Percentiles rank a stretch among this genome's conserved stretches.
Evolutionary conservation across 2,888 invertebrate genomes (phyloP).

Genomic region (Carpatolechia fugitivella): DNA sequence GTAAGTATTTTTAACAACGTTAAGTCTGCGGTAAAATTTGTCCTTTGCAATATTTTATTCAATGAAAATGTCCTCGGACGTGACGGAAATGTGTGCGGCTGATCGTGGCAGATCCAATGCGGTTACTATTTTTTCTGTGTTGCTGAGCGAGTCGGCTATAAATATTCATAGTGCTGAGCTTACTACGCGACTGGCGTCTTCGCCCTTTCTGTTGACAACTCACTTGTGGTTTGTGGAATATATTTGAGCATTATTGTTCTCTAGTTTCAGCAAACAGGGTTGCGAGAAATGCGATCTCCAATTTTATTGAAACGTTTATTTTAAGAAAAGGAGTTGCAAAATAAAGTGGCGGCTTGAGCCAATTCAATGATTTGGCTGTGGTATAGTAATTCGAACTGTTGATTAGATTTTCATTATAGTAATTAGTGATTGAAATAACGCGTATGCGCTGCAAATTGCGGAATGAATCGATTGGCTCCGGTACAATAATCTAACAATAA

Average conservation of each 20-base stretch:
- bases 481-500: no score
- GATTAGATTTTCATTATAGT: neutral
- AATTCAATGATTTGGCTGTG: neutral
- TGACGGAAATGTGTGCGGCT: no score
- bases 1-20: no score
- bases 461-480: neutral
- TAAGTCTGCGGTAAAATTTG: no score
- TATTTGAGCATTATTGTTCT: neutral
- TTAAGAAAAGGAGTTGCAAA: no score
- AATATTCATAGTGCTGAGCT: constrained; percentile 23
- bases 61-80: no score
- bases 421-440: neutral
- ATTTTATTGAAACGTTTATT: no score
- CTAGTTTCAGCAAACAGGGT: neutral
- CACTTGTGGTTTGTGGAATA: constrained; percentile 9
- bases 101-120: no score
- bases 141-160: constrained; percentile 21
- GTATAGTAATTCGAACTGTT: neutral
- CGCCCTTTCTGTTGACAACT: constrained; percentile 18
- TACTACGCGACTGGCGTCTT: constrained; percentile 3
- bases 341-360: neutral
- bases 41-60: no score
- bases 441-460: neutral
- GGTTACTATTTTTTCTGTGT: constrained; percentile 9
- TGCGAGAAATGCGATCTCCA: no score